Base-by-base conservation (phyloP, 1,140 invertebrate species). In the Mylabris phalerata region DNA sequence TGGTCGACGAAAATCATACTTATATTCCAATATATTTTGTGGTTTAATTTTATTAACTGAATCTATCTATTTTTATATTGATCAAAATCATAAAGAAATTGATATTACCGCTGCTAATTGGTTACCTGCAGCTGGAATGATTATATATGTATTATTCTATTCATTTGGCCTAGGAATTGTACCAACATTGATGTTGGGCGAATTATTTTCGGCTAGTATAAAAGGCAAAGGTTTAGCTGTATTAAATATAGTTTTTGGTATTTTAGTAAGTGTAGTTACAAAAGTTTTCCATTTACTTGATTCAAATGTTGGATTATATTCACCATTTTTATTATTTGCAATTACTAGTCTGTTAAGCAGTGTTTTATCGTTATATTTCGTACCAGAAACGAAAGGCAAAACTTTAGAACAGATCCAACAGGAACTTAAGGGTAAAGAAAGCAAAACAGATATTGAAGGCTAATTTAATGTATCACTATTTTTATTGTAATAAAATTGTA, bases 301-400 rank as follows among this genome's bases (percentile, higher is more conserved):
- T 51, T 67, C 70, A 3, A 45, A 75, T 1, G 77, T 94, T 42
- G 86, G 89, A 0, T 73, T 82, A 32, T 79, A 83, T 60, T 85
- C 84, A 1, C 83, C 86, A 0, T 92, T 94, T 73, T 90, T 88
- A 83, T 68, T 93, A 43, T 97, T 92, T 69, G 84, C 84, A 10
- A 70, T 78, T 9, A 81, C 90, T 56, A 88, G 88, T 63, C 66
- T 86, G 7, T 40, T 85, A 4, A 88, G 88, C 11, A 69, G 93
- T 38, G 69, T 93, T 41, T 88, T 95, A 70, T 83, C 91, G 5
- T 84, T 87, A 59, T 73, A 87, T 49, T 87, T 83, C 61, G 87
- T 97, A 32, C 93, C 93, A 10, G 93, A 97, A 75, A 97, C 93
- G 0, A 87, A 90, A 68, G 92, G 93, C 4, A 88, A 86, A 67